These are phyloP conservation scores for Drosophila stalkeri DNA, from an alignment of 2,888 invertebrate species.

Conservation along the genomic window DNA sequence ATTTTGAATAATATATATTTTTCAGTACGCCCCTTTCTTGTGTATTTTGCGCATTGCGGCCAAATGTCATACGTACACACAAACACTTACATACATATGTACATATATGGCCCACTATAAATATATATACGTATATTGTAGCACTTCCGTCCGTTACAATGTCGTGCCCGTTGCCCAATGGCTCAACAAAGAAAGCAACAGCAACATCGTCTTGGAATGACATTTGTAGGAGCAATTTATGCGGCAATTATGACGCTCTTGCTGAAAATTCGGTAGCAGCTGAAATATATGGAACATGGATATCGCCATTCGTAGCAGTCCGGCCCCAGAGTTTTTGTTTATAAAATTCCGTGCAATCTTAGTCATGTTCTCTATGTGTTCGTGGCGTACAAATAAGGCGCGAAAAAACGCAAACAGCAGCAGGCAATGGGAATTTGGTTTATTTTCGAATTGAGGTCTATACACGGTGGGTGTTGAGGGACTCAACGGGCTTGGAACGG, in stretches of 20 bases:
- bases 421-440: conserved; percentile 48
- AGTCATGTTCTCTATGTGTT: conserved; percentile 53
- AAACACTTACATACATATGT: background rate
- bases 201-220: conserved; percentile 46
- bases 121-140: conserved; percentile 30
- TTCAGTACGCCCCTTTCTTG: conserved; percentile 38
- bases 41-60: conserved; percentile 70
- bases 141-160: conserved; percentile 70
- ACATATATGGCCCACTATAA: conserved; percentile 11
- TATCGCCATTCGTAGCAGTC: conserved; percentile 28
- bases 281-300: conserved; percentile 34
- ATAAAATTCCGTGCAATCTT: conserved; percentile 67
- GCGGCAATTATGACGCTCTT: conserved; percentile 62
- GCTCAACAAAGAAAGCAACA: conserved; percentile 53
- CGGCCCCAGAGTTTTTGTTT: conserved; percentile 63
- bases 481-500: background rate
- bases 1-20: conserved; percentile 16
- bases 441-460: conserved; percentile 62
- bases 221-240: conserved; percentile 70
- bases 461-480: conserved; percentile 14
- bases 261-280: conserved; percentile 32
- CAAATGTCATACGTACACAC: conserved; percentile 22
- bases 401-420: conserved; percentile 54
- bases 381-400: conserved; percentile 75
- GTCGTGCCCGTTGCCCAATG: conserved; percentile 34